These are phyloP conservation scores for Amphipoea lucens DNA, from an alignment of 2,888 invertebrate species.

Conservation along the genomic window DNA sequence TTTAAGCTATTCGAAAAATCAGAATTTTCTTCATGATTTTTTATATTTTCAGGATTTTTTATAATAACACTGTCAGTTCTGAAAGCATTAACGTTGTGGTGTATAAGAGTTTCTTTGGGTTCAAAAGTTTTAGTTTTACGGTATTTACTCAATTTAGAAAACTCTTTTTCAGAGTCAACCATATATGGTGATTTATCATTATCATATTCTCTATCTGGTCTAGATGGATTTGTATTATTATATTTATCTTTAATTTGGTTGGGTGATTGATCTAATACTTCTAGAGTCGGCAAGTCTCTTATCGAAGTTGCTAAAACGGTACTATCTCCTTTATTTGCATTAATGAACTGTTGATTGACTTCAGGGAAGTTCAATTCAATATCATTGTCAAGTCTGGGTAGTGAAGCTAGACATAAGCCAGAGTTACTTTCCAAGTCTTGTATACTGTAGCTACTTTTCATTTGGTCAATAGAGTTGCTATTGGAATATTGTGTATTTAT, in stretches of 20 bases:
- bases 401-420: slow-evolving; percentile 85
- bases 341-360: slow-evolving; percentile 88
- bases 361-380: slow-evolving; percentile 88
- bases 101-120: slow-evolving; percentile 61
- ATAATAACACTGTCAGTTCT: slow-evolving; percentile 88
- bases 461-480: slow-evolving; percentile 70
- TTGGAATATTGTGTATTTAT: slow-evolving; percentile 78
- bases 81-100: slow-evolving; percentile 69
- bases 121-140: slow-evolving; percentile 78
- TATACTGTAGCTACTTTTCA: slow-evolving; percentile 81
- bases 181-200: slow-evolving; percentile 62
- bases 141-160: slow-evolving; percentile 84
- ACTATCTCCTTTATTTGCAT: slow-evolving; percentile 84
- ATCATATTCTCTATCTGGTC: slow-evolving; percentile 45
- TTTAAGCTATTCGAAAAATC: slow-evolving; percentile 49
- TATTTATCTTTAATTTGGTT: slow-evolving; percentile 53
- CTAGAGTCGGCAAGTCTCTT: slow-evolving; percentile 73
- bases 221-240: slow-evolving; percentile 49
- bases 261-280: slow-evolving; percentile 65
- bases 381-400: slow-evolving; percentile 87
- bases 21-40: slow-evolving; percentile 71
- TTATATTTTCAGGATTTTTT: slow-evolving; percentile 86
- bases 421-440: slow-evolving; percentile 87
- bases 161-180: slow-evolving; percentile 76
- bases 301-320: slow-evolving; percentile 59